phyloP scores from a whole-genome alignment of 1,140 invertebrate genomes.

The Trachelipus rathkii region DNA sequence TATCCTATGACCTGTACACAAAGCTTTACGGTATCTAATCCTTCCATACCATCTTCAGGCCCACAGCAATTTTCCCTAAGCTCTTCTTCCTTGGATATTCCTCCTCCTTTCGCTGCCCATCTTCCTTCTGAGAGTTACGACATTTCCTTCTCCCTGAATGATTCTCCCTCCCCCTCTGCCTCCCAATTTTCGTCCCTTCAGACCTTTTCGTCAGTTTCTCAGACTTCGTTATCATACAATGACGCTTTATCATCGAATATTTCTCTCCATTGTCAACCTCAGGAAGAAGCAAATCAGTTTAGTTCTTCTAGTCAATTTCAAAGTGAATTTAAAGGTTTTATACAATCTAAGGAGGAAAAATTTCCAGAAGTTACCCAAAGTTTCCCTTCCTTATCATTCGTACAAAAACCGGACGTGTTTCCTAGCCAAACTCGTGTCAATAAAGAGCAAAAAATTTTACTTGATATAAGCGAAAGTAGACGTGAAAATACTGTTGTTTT shows the following conservation, averaged over 20 bases:
- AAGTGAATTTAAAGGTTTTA: background rate
- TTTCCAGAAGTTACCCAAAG: background rate
- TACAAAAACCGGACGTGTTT: background rate
- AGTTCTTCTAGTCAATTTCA: background rate
- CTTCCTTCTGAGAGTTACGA: background rate
- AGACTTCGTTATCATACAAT: constrained; percentile 1
- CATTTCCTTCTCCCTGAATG: constrained; percentile 6
- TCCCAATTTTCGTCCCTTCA: background rate
- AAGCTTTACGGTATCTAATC: background rate
- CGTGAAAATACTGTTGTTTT: background rate
- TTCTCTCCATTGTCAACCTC: background rate
- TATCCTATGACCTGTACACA: background rate
- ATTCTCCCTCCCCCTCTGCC: background rate
- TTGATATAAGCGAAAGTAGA: background rate
- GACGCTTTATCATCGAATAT: background rate
- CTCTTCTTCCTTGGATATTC: background rate
- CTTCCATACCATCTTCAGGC: background rate
- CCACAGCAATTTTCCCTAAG: background rate
- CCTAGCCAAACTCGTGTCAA: background rate
- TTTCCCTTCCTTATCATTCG: background rate
- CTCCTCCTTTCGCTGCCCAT: background rate
- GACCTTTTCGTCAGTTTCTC: background rate
- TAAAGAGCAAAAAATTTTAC: background rate
- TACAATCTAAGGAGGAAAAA: background rate
- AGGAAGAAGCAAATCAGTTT: background rate